phyloP scores from a whole-genome alignment of 2,113 vertebrate species.

The Heteronetta atricapilla region DNA sequence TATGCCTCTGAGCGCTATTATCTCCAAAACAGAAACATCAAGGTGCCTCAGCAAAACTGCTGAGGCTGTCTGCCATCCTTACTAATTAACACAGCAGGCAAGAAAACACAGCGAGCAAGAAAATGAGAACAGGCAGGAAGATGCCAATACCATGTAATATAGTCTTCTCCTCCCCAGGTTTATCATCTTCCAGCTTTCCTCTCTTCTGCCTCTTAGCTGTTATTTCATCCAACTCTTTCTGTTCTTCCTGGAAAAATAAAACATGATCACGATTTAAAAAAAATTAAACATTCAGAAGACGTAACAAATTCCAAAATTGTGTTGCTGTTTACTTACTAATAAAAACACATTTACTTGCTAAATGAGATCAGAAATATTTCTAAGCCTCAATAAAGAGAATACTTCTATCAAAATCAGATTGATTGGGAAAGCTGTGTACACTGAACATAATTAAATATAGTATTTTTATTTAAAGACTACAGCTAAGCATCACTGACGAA shows the following conservation, averaged over 20 bases:
- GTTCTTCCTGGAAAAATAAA: slow-evolving; percentile 85
- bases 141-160: slow-evolving; percentile 89
- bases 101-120: slow-evolving; percentile 11
- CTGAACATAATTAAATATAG: background rate
- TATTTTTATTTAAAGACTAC: background rate
- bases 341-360: background rate
- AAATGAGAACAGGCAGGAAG: slow-evolving; percentile 46
- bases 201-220: slow-evolving; percentile 97
- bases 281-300: background rate
- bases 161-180: slow-evolving; percentile 95
- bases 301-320: background rate
- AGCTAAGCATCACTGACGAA: background rate
- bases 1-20: background rate
- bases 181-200: slow-evolving; percentile 93
- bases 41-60: background rate
- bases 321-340: background rate
- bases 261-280: background rate
- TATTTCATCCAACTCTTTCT: slow-evolving; percentile 97
- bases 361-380: background rate
- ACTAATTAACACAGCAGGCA: slow-evolving; percentile 49
- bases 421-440: background rate
- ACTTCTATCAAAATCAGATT: background rate
- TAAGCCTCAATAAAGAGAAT: background rate
- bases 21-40: slow-evolving; percentile 18
- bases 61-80: slow-evolving; percentile 31